A percentile compares a stretch with the other conserved stretches of the same genome.
Conservation (phyloP, 2,888 invertebrate species). For the Lysandra coridon region DNA sequence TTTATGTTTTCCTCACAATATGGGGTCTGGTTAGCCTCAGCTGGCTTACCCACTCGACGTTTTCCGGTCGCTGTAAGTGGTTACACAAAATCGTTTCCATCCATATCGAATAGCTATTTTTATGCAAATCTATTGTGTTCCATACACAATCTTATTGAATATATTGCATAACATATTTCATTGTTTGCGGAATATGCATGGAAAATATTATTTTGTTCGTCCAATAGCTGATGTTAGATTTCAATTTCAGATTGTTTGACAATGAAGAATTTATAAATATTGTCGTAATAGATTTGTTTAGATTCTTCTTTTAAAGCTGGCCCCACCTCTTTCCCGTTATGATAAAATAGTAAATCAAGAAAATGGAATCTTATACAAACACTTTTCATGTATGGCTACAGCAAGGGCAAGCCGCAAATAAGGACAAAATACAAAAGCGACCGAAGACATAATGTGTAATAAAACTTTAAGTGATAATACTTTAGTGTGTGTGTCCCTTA, state of each 20-base stretch:
- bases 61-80: constrained; percentile 10
- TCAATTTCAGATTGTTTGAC: not conserved
- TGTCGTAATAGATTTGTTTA: not conserved
- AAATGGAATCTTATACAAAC: too few relatives aligned
- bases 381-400: too few relatives aligned
- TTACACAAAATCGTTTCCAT: not conserved
- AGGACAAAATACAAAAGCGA: too few relatives aligned
- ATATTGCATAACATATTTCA: constrained; percentile 5
- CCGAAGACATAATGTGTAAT: too few relatives aligned
- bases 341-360: too few relatives aligned
- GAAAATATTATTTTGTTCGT: not conserved
- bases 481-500: too few relatives aligned
- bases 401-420: too few relatives aligned
- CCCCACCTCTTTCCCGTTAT: too few relatives aligned
- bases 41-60: not conserved
- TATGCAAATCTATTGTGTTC: constrained; percentile 16
- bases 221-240: not conserved
- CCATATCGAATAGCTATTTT: not conserved
- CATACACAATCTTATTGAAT: constrained; percentile 1
- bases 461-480: too few relatives aligned
- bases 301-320: not conserved
- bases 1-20: too few relatives aligned
- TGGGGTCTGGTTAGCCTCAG: not conserved
- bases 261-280: not conserved
- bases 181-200: not conserved